Evolutionary conservation across 2,888 invertebrate genomes (phyloP).

Genomic region (Unio delphinus): DNA sequence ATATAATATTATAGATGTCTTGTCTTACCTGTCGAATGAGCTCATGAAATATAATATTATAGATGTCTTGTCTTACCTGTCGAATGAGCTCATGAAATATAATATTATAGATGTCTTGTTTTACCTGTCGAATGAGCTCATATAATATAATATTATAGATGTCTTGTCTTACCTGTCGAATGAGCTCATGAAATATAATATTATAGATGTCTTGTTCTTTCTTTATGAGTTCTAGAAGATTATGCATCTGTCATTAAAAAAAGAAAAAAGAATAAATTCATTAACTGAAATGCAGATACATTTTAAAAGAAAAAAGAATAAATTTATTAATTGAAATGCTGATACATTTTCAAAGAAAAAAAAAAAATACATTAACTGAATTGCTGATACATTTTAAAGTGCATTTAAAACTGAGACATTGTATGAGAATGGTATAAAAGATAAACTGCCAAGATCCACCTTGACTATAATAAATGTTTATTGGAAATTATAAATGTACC

Average conservation of each 20-base stretch:
- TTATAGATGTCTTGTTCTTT: slow-evolving; percentile 72
- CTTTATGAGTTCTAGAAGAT: slow-evolving; percentile 69
- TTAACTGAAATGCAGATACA: neutral
- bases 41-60: slow-evolving; percentile 71
- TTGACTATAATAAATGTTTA: too few relatives aligned
- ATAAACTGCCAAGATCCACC: too few relatives aligned
- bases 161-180: slow-evolving; percentile 62
- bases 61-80: slow-evolving; percentile 58
- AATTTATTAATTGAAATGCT: neutral
- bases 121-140: slow-evolving; percentile 70
- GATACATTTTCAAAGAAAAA: neutral
- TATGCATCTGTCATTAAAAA: slow-evolving; percentile 65
- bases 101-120: slow-evolving; percentile 58
- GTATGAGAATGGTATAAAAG: neutral
- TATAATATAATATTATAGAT: slow-evolving; percentile 70
- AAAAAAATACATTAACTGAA: neutral
- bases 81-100: slow-evolving; percentile 71
- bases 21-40: slow-evolving; percentile 53
- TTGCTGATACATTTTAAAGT: neutral
- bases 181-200: slow-evolving; percentile 70
- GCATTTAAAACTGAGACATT: neutral
- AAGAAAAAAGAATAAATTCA: slow-evolving; percentile 4
- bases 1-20: too few relatives aligned
- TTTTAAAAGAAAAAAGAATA: neutral
- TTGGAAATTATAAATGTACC: too few relatives aligned